Conservation (phyloP, 2,797 vertebrate species). For the Pseudochirops corinnae region DNA sequence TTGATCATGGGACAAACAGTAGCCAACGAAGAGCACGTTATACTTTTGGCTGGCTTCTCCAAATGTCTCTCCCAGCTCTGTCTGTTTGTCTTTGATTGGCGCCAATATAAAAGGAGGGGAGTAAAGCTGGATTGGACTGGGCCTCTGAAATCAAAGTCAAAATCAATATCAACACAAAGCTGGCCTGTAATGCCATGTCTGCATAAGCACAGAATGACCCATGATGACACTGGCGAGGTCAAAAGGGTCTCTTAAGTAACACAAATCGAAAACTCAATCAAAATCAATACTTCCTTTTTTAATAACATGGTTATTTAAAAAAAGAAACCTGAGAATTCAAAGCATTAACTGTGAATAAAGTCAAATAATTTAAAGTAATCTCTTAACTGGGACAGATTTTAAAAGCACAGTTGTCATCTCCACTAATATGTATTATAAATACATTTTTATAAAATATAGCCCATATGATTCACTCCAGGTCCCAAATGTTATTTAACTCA, state of each 20-base stretch:
- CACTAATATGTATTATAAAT: conserved; percentile 31
- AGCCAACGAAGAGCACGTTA: conserved; percentile 96
- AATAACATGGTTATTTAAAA: conserved; percentile 49
- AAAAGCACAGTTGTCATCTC: background rate
- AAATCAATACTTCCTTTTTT: conserved; percentile 31
- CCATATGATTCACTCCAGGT: background rate
- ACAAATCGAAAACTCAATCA: background rate
- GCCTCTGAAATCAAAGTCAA: conserved; percentile 87
- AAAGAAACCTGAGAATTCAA: conserved; percentile 56
- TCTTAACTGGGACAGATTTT: conserved; percentile 8
- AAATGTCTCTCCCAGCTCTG: conserved; percentile 94
- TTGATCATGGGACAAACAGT: conserved; percentile 98
- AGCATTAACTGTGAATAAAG: conserved; percentile 30
- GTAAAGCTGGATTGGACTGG: conserved; percentile 93
- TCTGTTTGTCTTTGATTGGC: conserved; percentile 93
- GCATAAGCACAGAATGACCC: background rate
- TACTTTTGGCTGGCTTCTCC: conserved; percentile 93
- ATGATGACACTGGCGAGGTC: background rate
- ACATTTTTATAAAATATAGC: background rate
- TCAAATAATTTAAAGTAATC: conserved; percentile 43
- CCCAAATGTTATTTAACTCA: background rate
- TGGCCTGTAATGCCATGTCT: background rate
- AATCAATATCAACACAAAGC: conserved; percentile 46
- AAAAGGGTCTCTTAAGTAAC: background rate
- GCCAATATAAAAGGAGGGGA: conserved; percentile 95